Evolutionary conservation across 1,140 invertebrate species (phyloP).

Genomic region (Calephelis nemesis): DNA sequence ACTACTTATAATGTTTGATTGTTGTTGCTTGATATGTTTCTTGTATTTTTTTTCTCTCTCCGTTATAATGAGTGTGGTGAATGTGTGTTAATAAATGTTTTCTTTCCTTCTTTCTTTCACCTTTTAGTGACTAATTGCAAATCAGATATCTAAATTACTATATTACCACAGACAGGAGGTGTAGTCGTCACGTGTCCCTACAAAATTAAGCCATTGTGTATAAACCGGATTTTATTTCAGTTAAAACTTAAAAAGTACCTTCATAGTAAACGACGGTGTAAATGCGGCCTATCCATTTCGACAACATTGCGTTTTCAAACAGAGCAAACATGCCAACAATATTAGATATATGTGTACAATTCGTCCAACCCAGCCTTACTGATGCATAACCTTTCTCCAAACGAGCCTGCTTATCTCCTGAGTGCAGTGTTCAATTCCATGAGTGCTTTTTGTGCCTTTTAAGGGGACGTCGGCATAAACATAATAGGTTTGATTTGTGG

Average conservation of each 20-base stretch:
- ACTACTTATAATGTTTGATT: too few species aligned
- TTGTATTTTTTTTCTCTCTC: too few species aligned
- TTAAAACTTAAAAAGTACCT: not conserved
- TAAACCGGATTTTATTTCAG: too few species aligned
- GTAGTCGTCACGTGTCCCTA: too few species aligned
- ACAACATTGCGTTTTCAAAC: slow-evolving; percentile 22
- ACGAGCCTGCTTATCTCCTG: slow-evolving; percentile 42
- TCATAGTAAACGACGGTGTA: slow-evolving; percentile 22
- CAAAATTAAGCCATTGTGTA: too few species aligned
- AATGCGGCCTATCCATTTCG: slow-evolving; percentile 21
- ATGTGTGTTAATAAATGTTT: too few species aligned
- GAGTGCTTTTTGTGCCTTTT: slow-evolving; percentile 32
- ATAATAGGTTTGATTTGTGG: slow-evolving; percentile 28
- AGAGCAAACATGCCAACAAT: slow-evolving; percentile 21
- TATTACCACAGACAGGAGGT: too few species aligned
- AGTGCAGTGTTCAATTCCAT: slow-evolving; percentile 39
- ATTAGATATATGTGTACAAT: slow-evolving; percentile 25
- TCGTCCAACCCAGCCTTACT: slow-evolving; percentile 31
- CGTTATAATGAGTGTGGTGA: too few species aligned
- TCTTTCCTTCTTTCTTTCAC: too few species aligned
- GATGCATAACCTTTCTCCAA: slow-evolving; percentile 41
- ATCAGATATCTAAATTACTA: too few species aligned
- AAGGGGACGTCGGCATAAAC: slow-evolving; percentile 17
- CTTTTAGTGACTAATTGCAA: too few species aligned
- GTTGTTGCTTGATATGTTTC: too few species aligned